Evolutionary conservation across 1,140 invertebrate genomes (phyloP), one percentile per base, ranked within the genome.

Genomic region (Glossosoma conforme): DNA sequence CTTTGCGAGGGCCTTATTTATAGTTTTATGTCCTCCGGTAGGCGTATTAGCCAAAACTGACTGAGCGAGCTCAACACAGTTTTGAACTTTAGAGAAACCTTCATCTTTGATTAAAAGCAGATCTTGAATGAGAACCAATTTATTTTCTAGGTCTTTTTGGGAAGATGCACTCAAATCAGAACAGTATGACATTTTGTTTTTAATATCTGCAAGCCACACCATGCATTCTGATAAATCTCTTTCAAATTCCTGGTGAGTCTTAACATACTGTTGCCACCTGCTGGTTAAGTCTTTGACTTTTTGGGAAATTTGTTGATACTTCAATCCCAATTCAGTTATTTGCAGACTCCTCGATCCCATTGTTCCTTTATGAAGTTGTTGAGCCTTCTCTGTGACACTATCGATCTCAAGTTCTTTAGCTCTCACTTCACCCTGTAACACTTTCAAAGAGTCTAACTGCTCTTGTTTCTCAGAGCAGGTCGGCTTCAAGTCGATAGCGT

Each of bases 321-420:
- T 93, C 0, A 89, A 79, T 11, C 87, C 86, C 1, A 97, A 67
- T 65, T 97, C 93, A 8, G 89, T 89, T 44, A 93, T 85, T 61
- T 90, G 85, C 0, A 84, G 85, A 36, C 77, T 83, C 56, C 86
- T 81, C 40, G 73, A 70, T 17, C 69, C 69, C 8, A 80, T 61
- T 5, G 70, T 68, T 3, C 84, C 83, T 57, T 87, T 89, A 38
- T 89, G 82, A 1, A 94, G 65, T 48, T 87, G 80, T 65, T 97
- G 91, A 3, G 89, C 89, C 56, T 86, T 85, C 68, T 97, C 93
- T 13, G 88, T 93, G 0, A 96, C 84, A 38, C 86, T 83, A 62
- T 97, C 93, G 50, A 97, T 91, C 72, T 97, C 93, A 20, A 93
- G 66, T 73, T 96, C 92, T 64, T 93, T 93, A 1, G 90, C 88